A percentile compares a stretch with the other conserved stretches of the same genome.
phyloP scores from a whole-genome alignment of 2,113 vertebrate genomes.

The Hydrolagus affinis region DNA sequence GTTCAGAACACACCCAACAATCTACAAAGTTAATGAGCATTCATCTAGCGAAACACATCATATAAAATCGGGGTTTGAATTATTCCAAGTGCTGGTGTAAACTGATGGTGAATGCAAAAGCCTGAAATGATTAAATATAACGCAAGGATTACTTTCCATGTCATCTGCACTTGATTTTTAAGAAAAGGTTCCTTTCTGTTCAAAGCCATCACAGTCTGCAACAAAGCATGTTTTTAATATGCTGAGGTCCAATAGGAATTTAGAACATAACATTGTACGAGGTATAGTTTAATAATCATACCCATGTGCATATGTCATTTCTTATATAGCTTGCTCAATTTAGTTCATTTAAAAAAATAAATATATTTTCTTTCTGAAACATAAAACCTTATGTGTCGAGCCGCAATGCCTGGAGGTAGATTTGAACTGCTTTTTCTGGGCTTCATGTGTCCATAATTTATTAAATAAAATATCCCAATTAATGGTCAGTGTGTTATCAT shows the following conservation, averaged over 20 bases:
- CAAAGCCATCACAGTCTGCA: slow-evolving; percentile 13
- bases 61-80: neutral
- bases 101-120: slow-evolving; percentile 10
- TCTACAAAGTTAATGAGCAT: slow-evolving; percentile 9
- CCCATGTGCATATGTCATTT: neutral
- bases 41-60: neutral
- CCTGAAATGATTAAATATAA: neutral
- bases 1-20: neutral
- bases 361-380: neutral
- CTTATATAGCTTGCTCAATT: neutral
- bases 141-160: too few species aligned
- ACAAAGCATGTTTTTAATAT: slow-evolving; percentile 3
- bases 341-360: neutral
- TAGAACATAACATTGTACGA: neutral
- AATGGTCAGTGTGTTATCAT: too few species aligned
- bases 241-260: neutral
- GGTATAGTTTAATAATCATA: neutral
- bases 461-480: too few species aligned
- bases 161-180: slow-evolving; percentile 25
- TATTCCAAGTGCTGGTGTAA: slow-evolving; percentile 22
- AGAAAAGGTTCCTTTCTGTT: neutral
- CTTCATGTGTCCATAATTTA: too few species aligned
- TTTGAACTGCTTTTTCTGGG: neutral
- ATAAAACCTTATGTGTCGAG: neutral
- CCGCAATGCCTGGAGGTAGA: too few species aligned